phyloP scores from a whole-genome alignment of 2,888 invertebrate genomes.

The Drosophila bunnanda region DNA sequence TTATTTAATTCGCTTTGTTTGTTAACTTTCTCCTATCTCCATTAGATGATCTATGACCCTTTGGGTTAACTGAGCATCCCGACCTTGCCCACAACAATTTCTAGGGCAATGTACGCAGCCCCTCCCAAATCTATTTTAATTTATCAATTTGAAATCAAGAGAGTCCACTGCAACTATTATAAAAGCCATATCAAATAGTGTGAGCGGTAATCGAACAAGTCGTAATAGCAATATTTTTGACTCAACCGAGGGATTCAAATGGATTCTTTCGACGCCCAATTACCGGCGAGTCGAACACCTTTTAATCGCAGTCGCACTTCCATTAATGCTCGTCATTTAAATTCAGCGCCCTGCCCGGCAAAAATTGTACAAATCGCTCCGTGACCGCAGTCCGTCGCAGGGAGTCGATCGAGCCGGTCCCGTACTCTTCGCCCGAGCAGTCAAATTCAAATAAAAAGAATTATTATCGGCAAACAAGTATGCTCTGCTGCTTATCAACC shows the following conservation, averaged over 20 bases:
- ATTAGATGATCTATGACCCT: not conserved
- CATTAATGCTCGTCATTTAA: conserved; percentile 46
- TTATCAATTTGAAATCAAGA: conserved; percentile 9
- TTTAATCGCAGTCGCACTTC: conserved; percentile 19
- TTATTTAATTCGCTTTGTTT: not conserved
- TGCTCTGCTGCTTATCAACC: conserved; percentile 47
- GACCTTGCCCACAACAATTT: conserved; percentile 38
- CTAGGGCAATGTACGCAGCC: conserved; percentile 31
- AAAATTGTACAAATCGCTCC: conserved; percentile 18
- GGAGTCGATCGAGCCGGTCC: conserved; percentile 23
- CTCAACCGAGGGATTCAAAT: conserved; percentile 10
- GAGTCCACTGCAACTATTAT: conserved; percentile 8
- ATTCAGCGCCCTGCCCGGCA: conserved; percentile 36
- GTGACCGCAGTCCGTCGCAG: conserved; percentile 43
- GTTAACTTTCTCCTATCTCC: not conserved
- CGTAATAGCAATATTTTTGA: conserved; percentile 14
- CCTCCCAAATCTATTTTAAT: conserved; percentile 21
- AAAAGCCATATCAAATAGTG: not conserved
- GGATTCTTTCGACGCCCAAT: conserved; percentile 14
- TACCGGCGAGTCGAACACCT: conserved; percentile 42
- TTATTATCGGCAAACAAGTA: conserved; percentile 1
- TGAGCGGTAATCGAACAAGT: conserved; percentile 13
- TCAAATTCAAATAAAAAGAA: conserved; percentile 2
- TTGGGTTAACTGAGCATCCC: not conserved
- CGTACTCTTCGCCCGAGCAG: conserved; percentile 4